Evolutionary conservation across 2,888 invertebrate species (phyloP), one percentile per base, ranked within the genome.

Genomic region (Mongoloraphidia duomilia): DNA sequence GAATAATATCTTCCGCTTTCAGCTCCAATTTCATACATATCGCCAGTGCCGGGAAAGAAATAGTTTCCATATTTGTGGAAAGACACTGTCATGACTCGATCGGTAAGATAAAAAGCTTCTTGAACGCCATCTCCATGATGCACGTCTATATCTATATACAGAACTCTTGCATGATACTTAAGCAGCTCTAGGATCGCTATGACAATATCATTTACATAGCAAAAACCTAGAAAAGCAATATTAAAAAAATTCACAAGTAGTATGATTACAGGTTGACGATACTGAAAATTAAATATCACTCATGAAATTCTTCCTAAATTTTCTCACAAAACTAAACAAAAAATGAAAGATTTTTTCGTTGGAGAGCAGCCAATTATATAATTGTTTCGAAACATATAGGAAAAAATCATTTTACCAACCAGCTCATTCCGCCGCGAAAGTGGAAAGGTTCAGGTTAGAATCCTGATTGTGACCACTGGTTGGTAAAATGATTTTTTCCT

Each of bases 151-250:
- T 98, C 98, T 53, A 99, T 93, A 64, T 98, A 98, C 3, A 98
- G 71, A 1, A 98, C 97, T 50, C 97, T 72, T 0, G 91, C 86
- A 63, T 97, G 89, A 63, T 92, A 90, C 63, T 94, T 94, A 0
- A 98, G 68, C 8, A 98, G 72, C 66, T 98, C 98, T 46, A 97
- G 68, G 59, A 98, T 96, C 2, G 90, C 93, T 59, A 98, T 91
- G 0, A 98, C 98, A 57, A 98, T 98, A 64, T 98, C 98, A 63
- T 98, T 98, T 1, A 98, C 95, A 60, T 98, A 98, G 66, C 98
- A 98, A 65, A 98, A 98, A 1, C 97, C 92, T 76, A 65, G 2
- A 52, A 52, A 6, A 17, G n/a, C 26, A 11, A 26, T 26, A 6
- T 26, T 26, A 26, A 17, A 17, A 17, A 4, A 17, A 17, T 17